phyloP scores from a whole-genome alignment of 2,888 invertebrate genomes.

The Drosophila putrida region DNA sequence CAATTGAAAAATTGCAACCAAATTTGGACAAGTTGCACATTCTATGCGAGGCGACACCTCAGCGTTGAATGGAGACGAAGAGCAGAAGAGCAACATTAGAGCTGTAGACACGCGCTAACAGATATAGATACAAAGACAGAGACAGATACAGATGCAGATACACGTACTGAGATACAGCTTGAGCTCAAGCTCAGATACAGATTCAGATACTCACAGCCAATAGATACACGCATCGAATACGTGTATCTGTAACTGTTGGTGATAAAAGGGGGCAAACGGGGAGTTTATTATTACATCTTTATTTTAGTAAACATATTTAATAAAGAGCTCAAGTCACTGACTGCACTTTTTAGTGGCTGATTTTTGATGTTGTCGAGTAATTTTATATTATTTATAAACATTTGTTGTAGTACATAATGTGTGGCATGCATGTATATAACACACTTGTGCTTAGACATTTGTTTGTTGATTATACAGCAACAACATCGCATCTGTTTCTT shows the following conservation, averaged over 20 bases:
- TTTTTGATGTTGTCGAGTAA: background rate
- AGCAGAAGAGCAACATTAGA: slow-evolving; percentile 19
- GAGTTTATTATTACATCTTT: background rate
- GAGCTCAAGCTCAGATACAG: background rate
- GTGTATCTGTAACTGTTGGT: slow-evolving; percentile 31
- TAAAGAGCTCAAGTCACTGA: background rate
- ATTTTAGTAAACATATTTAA: slow-evolving; percentile 8
- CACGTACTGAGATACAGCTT: slow-evolving; percentile 8
- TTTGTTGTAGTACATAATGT: slow-evolving; percentile 15
- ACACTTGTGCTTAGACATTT: slow-evolving; percentile 50
- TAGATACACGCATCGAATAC: slow-evolving; percentile 40
- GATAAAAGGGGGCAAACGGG: too few species aligned
- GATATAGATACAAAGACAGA: slow-evolving; percentile 27
- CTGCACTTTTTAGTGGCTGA: slow-evolving; percentile 10
- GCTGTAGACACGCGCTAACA: slow-evolving; percentile 68
- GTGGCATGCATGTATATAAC: slow-evolving; percentile 38
- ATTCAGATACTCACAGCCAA: slow-evolving; percentile 17
- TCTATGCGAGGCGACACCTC: slow-evolving; percentile 50
- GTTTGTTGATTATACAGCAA: slow-evolving; percentile 53
- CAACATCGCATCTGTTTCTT: slow-evolving; percentile 45
- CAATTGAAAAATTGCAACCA: slow-evolving; percentile 69
- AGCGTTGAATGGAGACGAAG: slow-evolving; percentile 20
- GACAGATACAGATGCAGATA: slow-evolving; percentile 28
- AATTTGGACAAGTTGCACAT: slow-evolving; percentile 55
- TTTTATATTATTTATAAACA: slow-evolving; percentile 21